These are phyloP conservation scores for Manis pentadactyla DNA, from an alignment of 2,797 vertebrate genomes.

Conservation along the genomic window DNA sequence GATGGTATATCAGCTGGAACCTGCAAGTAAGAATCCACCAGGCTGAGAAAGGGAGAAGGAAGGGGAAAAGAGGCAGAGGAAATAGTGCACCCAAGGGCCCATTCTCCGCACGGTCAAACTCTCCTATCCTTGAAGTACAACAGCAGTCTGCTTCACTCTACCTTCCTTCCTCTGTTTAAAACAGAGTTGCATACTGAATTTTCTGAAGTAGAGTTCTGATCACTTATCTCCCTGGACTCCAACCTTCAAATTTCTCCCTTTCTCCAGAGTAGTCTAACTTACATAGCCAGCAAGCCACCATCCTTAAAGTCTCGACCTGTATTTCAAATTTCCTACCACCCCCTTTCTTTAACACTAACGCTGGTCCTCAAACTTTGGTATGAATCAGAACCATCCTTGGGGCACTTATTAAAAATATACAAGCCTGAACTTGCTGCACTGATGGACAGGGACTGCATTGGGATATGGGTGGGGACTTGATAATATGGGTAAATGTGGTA, in stretches of 20 bases:
- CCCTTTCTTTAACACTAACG: background rate
- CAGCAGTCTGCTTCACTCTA: background rate
- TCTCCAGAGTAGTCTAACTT: background rate
- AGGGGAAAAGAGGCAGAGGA: background rate
- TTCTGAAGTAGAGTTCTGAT: slow-evolving; percentile 11
- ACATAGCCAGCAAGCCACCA: background rate
- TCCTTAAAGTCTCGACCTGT: background rate
- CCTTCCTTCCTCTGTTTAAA: background rate
- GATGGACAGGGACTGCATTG: no score
- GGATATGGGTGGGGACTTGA: no score
- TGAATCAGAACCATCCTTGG: background rate
- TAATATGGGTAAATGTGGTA: no score
- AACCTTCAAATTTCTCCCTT: background rate
- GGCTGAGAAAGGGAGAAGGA: background rate
- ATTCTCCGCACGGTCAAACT: background rate
- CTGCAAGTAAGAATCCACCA: background rate
- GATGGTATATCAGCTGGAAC: background rate
- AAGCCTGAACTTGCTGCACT: background rate
- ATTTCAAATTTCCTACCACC: background rate
- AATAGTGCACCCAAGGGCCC: background rate
- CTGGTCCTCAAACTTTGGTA: background rate
- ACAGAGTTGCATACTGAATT: background rate
- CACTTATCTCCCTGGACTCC: background rate
- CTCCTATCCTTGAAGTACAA: background rate
- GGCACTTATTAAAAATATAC: background rate